Evolutionary conservation across 2,888 invertebrate species (phyloP).

Genomic region (Amiota mariae): DNA sequence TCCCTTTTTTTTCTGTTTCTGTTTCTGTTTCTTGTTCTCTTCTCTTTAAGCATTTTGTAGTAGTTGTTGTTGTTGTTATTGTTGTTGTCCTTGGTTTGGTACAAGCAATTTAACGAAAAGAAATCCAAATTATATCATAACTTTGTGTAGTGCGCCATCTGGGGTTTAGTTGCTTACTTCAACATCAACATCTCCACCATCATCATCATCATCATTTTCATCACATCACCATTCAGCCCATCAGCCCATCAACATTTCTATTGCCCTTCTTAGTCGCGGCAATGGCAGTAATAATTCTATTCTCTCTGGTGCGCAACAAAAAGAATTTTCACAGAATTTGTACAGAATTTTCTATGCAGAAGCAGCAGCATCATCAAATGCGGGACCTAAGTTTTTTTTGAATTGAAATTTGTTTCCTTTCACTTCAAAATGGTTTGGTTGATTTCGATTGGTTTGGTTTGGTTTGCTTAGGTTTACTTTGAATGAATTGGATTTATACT

Average conservation of each 20-base stretch:
- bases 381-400: too few relatives aligned
- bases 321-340: constrained; percentile 10
- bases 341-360: constrained; percentile 10
- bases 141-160: constrained; percentile 72
- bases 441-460: too few relatives aligned
- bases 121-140: constrained; percentile 67
- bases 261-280: constrained; percentile 12
- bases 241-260: background rate
- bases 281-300: constrained; percentile 20
- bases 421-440: too few relatives aligned
- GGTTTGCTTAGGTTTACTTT: too few relatives aligned
- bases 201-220: constrained; percentile 44
- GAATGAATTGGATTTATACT: too few relatives aligned
- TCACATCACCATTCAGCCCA: background rate
- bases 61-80: background rate
- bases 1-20: background rate
- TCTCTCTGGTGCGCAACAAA: background rate
- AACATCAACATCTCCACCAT: background rate
- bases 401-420: too few relatives aligned
- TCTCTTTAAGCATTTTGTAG: too few relatives aligned
- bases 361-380: background rate
- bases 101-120: constrained; percentile 68
- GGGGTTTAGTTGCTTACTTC: constrained; percentile 68
- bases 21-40: too few relatives aligned
- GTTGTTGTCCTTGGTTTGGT: constrained; percentile 44